A percentile compares a stretch with the other conserved stretches of the same genome.
Conservation (phyloP, 2,888 invertebrate species). For the Epirrita christyi region DNA sequence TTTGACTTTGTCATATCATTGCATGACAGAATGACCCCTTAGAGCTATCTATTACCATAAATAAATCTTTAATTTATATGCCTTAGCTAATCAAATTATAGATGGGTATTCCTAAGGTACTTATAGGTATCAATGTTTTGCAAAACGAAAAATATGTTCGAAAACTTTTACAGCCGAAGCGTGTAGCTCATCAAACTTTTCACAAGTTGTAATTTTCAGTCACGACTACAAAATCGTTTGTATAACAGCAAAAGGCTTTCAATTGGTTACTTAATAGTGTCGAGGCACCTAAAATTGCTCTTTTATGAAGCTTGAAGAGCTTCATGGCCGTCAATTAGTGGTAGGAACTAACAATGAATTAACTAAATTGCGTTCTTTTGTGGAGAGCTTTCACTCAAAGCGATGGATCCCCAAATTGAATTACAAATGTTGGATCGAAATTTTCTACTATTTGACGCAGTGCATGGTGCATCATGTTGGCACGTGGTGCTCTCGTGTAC, state of each 20-base stretch:
- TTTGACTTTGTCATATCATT: slow-evolving; percentile 50
- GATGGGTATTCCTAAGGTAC: slow-evolving; percentile 6
- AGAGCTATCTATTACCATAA: background rate
- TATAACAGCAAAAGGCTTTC: slow-evolving; percentile 38
- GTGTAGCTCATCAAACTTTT: slow-evolving; percentile 38
- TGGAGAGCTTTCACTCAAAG: slow-evolving; percentile 21
- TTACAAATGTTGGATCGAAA: slow-evolving; percentile 17
- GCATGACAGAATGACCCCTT: slow-evolving; percentile 29
- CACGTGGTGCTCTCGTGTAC: slow-evolving; percentile 54
- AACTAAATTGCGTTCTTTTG: slow-evolving; percentile 41
- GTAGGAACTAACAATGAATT: slow-evolving; percentile 42
- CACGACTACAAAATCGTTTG: slow-evolving; percentile 35
- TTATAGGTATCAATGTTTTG: slow-evolving; percentile 30
- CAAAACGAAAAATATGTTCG: slow-evolving; percentile 24
- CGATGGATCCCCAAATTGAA: slow-evolving; percentile 15
- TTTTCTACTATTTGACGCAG: slow-evolving; percentile 37
- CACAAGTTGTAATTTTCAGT: slow-evolving; percentile 34
- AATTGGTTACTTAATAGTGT: slow-evolving; percentile 62
- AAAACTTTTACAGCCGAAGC: slow-evolving; percentile 26
- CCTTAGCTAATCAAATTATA: slow-evolving; percentile 21
- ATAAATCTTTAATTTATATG: background rate
- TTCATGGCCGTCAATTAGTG: slow-evolving; percentile 44
- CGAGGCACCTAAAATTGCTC: slow-evolving; percentile 38
- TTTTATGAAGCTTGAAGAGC: slow-evolving; percentile 47
- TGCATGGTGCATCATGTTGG: slow-evolving; percentile 53